Conservation (phyloP, 1,140 invertebrate species). For the Glomeris maerens region DNA sequence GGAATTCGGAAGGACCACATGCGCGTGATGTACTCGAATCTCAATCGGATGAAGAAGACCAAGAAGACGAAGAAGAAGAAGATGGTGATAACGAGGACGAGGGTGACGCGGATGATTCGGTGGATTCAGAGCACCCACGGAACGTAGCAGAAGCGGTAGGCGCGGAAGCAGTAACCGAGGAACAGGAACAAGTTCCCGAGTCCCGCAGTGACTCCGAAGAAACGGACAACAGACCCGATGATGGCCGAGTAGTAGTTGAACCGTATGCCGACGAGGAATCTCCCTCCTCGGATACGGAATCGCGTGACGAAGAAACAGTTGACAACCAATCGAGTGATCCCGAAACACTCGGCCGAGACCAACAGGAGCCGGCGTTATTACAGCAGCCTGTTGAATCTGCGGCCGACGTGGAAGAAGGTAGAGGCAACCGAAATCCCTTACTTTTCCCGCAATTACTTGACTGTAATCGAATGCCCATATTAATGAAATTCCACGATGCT, state of each 20-base stretch:
- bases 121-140: slow-evolving; percentile 23
- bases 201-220: slow-evolving; percentile 20
- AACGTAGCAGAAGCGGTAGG: slow-evolving; percentile 21
- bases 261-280: background rate
- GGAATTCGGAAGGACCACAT: slow-evolving; percentile 12
- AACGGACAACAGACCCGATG: slow-evolving; percentile 26
- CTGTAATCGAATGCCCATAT: too few species aligned
- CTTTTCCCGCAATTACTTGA: too few species aligned
- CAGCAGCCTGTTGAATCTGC: too few species aligned
- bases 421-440: too few species aligned
- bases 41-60: slow-evolving; percentile 21
- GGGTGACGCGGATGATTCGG: slow-evolving; percentile 28
- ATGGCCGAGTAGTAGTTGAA: slow-evolving; percentile 16
- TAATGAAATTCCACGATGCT: too few species aligned
- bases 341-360: too few species aligned
- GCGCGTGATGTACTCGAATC: slow-evolving; percentile 21
- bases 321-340: too few species aligned
- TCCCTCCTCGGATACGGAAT: too few species aligned
- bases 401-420: too few species aligned
- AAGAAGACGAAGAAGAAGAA: slow-evolving; percentile 19
- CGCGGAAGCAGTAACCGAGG: slow-evolving; percentile 21
- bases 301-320: too few species aligned
- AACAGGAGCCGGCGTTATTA: too few species aligned
- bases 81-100: slow-evolving; percentile 23
- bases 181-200: slow-evolving; percentile 18